A percentile compares a stretch with the other conserved stretches of the same genome.
Conservation (phyloP, 2,888 invertebrate species). For the Tenthredo scrophulariae region DNA sequence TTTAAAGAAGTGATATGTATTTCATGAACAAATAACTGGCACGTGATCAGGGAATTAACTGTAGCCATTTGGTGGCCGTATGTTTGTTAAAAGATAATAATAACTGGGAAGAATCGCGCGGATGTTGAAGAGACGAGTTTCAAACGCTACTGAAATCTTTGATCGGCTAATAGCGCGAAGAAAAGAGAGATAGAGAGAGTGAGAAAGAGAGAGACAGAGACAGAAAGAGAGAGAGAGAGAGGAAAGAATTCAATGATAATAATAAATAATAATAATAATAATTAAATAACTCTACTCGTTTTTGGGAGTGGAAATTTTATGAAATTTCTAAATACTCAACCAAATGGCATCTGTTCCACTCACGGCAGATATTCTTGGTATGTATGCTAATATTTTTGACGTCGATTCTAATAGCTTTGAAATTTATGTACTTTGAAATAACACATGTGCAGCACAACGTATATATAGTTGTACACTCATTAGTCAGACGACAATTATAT, state of each 20-base stretch:
- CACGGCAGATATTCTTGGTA: constrained; percentile 66
- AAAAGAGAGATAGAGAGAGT: neutral
- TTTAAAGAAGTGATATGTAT: neutral
- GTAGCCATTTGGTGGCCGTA: neutral
- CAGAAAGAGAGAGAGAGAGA: neutral
- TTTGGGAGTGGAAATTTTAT: neutral
- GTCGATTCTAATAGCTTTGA: neutral
- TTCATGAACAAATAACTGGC: neutral
- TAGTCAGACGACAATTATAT: neutral
- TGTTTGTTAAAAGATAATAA: neutral
- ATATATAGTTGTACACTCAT: neutral
- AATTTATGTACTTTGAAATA: neutral
- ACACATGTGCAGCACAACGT: neutral
- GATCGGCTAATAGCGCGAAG: neutral
- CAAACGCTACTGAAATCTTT: neutral
- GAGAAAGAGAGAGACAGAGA: neutral
- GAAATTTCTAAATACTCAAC: neutral
- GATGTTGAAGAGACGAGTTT: neutral
- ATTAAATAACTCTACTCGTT: neutral
- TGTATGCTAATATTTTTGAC: constrained; percentile 52
- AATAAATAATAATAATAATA: neutral
- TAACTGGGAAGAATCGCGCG: neutral
- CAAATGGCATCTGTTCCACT: constrained; percentile 68
- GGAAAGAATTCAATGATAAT: neutral
- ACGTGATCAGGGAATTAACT: neutral